Evolutionary conservation across 2,797 vertebrate species (phyloP).

Genomic region (Onychomys torridus): DNA sequence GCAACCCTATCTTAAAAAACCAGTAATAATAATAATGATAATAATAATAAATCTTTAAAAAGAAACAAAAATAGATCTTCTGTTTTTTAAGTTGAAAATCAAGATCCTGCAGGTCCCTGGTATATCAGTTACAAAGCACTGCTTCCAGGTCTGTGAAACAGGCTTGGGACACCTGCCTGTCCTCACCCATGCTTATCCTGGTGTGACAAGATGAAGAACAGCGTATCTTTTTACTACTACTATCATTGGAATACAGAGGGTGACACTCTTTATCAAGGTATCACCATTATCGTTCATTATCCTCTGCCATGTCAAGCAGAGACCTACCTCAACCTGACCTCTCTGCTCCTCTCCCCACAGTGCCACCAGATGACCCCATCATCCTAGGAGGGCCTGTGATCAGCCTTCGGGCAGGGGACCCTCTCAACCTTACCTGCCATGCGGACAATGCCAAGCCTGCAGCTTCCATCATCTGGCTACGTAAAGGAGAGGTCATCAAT

Average conservation of each 20-base stretch:
- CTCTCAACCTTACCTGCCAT: conserved; percentile 97
- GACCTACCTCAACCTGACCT: not conserved
- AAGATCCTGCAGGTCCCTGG: not conserved
- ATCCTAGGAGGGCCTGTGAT: conserved; percentile 96
- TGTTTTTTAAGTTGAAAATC: not conserved
- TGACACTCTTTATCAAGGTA: not conserved
- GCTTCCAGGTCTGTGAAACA: not conserved
- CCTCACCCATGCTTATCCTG: not conserved
- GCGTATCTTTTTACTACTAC: too few relatives aligned
- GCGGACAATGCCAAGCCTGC: conserved; percentile 98
- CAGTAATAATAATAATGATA: not conserved
- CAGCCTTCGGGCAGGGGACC: conserved; percentile 96
- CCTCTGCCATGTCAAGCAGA: not conserved
- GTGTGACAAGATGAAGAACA: not conserved
- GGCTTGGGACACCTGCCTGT: not conserved
- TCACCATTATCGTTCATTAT: not conserved
- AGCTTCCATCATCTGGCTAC: conserved; percentile 97
- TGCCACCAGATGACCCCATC: conserved; percentile 97
- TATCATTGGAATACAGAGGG: not conserved
- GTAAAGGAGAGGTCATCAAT: conserved; percentile 95
- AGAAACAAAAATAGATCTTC: not conserved
- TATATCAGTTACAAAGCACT: fast-evolving
- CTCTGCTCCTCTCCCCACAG: conserved; percentile 85
- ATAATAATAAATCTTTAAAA: not conserved
- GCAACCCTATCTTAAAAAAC: not conserved